Conservation (phyloP, 2,888 invertebrate genomes). For the Dione juno region DNA sequence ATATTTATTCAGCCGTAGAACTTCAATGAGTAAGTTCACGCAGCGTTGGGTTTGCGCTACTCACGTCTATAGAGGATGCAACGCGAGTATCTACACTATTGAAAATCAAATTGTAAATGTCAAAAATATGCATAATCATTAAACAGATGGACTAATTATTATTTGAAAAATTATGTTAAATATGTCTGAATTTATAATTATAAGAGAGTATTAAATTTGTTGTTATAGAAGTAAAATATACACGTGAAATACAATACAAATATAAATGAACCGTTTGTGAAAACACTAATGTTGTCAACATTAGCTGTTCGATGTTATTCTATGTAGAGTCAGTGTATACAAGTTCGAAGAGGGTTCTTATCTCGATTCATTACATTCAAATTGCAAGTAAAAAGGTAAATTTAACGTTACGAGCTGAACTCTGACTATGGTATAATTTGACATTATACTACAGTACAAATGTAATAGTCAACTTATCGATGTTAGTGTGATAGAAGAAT, state of each 20-base stretch:
- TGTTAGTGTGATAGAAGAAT: background rate
- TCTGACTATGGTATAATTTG: background rate
- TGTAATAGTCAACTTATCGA: background rate
- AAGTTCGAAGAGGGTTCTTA: background rate
- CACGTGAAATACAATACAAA: background rate
- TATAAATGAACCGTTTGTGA: background rate
- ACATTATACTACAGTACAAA: background rate
- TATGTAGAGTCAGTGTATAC: background rate
- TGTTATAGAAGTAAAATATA: background rate
- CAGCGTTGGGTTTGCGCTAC: constrained; percentile 57
- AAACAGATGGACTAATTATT: background rate
- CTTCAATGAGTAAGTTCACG: constrained; percentile 39
- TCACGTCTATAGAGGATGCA: constrained; percentile 51
- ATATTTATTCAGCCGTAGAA: constrained; percentile 49
- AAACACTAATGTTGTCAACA: background rate
- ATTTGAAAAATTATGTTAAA: too few species aligned
- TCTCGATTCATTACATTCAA: background rate
- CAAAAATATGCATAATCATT: constrained; percentile 46
- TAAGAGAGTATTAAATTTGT: too few species aligned
- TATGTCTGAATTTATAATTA: too few species aligned
- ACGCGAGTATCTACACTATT: constrained; percentile 47
- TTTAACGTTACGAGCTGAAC: background rate
- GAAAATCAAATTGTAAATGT: constrained; percentile 43
- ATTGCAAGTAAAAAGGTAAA: background rate
- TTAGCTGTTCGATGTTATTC: background rate